Base-by-base conservation (phyloP, 1,140 invertebrate genomes). In the Varroa destructor region DNA sequence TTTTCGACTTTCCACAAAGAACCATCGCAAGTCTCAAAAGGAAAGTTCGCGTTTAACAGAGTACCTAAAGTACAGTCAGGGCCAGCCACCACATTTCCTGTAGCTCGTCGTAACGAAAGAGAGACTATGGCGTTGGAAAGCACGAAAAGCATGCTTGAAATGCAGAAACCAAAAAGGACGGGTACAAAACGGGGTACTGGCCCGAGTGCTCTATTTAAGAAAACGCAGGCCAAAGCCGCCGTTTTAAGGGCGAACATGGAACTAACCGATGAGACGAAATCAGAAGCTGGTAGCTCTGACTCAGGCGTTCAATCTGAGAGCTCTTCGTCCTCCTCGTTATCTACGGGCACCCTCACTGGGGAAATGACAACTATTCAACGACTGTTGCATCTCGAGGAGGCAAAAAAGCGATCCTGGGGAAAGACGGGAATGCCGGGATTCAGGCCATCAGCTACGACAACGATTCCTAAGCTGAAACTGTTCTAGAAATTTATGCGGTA, bases 361-460 rank as follows among this genome's bases (percentile, higher is more conserved):
- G 46, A 51, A 67, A 40, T 67, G 61, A 67, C 61, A 14, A 40
- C 61, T 1, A 67, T 67, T 8, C 61, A 67, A 46, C 61, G 61
- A 8, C 61, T 67, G 37, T 37, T 67, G 3, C 61, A 67, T 40
- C 40, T 67, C 12, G 61, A 67, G 40, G 61, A 67, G 36, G 61
- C 61, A 12, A 67, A 67, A 46, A 67, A 67, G 40, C 61, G 61
- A 40, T 67, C 61, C 46, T 67, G 61, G 61, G 61, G 61, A 40
- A 46, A 43, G 61, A 67, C 61, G 1, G 61, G 61, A 40, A 67
- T 67, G 61, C 61, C 61, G 40, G 61, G 61, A 37, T 67, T 67
- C 61, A 67, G 46, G 46, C 61, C 61, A 36, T 67, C 61, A n/a
- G 36, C 12, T 40, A 25, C 61, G 2, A 1, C 12, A 46, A 5